Evolutionary conservation across 1,140 invertebrate species (phyloP), one percentile per base, ranked within the genome.

Genomic region (Cotesia vestalis): DNA sequence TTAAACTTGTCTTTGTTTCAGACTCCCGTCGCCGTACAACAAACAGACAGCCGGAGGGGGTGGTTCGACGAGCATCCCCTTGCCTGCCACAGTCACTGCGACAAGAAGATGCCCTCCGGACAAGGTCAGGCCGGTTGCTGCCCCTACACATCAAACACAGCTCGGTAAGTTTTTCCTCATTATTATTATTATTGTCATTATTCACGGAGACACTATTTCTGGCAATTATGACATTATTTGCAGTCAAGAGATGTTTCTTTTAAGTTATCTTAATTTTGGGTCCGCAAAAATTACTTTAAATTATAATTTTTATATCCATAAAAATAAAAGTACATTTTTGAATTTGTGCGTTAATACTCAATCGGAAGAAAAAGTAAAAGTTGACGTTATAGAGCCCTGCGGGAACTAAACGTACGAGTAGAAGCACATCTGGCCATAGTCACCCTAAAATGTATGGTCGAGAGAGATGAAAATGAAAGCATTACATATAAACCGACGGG

Each of bases 51-150:
- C 75, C 69, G 67, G 52, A 53, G 76, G 75, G 35, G 72, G 72
- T 53, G 79, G 79, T 40, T 70, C 73, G 5, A 73, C 91, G 46
- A 92, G 91, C 78, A 93, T 93, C 77, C 92, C 92, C 35, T 81
- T 93, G 78, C 92, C 92, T 27, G 91, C 92, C 51, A 92, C 92
- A 9, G 91, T 92, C 38, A 87, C 91, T 77, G 91, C 92, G n/a
- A 89, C 89, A 71, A 88, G 92, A 76, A 88, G 91, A 85, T 92
- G 91, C 80, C 91, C 91, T 53, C 92, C 92, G 76, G 92, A 93
- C 86, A 93, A 93, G 87, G 89, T 91, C 76, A 88, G 92, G 75
- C 92, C 92, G 6, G 87, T 91, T 75, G 90, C 91, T 2, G 87
- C 89, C 40, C 90, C 90, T 5, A 88, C 90, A 72, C 87, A 87